Base-by-base conservation (phyloP, 2,797 vertebrate genomes). In the Thripadectes ignobilis region DNA sequence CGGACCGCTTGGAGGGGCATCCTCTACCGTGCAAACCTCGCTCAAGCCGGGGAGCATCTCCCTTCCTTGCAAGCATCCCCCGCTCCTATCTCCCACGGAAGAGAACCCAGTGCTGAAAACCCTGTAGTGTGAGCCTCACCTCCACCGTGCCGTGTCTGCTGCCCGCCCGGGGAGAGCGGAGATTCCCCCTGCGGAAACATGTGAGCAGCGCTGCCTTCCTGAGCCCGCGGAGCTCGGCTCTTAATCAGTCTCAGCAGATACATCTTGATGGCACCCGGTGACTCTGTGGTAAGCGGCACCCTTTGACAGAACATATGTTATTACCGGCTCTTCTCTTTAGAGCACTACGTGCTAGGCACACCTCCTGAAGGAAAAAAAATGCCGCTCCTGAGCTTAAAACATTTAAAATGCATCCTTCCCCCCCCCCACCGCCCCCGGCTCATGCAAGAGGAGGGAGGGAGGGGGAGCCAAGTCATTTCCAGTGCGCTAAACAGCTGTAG, bases 281-380 rank as follows among this genome's bases (percentile, higher is more conserved):
- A 86, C 67, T 86, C 73, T 63, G 36, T n/a, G 82, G 83, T 89
- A 92, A 97, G 95, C 94, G 96, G 95, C 43, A 36, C 51, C 80
- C 95, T 91, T 86, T 91, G 80, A 87, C 91, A 57, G 84, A 94
- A n/a, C 85, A 95, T 95, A 93, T 97, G 91, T 94, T 95, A 58
- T 85, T 86, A 68, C 51, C 30, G 52, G 77, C 85, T 94, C 79
- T 24, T 79, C 67, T 87, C 81, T 80, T 85, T 8, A 16, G 18
- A 82, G 91, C 51, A 5, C 55, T 76, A 59, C 9, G 58, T 78
- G 79, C 75, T 59, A 92, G 84, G 92, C 93, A 93, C 89, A 87
- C 89, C 89, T 85, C 75, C 91, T 72, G 34, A 85, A 32, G 52
- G 34, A 91, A 85, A 77, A 91, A 93, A 84, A 77, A 85, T 15